Evolutionary conservation across 1,140 invertebrate species (phyloP), one percentile per base, ranked within the genome.

Genomic region (Calliopsis andreniformis): DNA sequence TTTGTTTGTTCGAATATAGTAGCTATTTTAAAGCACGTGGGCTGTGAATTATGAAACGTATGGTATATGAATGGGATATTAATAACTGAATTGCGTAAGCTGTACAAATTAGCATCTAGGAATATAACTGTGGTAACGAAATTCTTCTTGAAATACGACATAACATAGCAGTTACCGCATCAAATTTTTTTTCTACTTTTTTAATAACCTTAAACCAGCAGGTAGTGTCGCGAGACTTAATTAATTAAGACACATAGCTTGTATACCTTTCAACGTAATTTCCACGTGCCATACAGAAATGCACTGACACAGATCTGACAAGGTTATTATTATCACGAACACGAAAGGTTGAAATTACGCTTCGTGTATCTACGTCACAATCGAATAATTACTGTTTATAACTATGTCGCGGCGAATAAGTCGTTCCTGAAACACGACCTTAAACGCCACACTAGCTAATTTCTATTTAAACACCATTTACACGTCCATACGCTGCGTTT

Each of bases 301-400:
- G n/a, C 49, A n/a, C 14, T 35, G 51, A 35, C 61, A n/a, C 30
- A 16, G 39, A 66, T 73, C 70, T 23, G 62, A 73, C 70, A 73
- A 66, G 70, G 7, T 32, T 20, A 39, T 56, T 66, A 56, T 66
- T 45, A 66, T 3, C 61, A 73, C 59, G 61, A 66, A 66, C 70
- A 35, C 39, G 32, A 45, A 66, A 55, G 49, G 47, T 28, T 32
- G 42, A 45, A 73, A 73, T 66, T 73, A 39, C n/a, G n/a, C 35
- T 12, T 18, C 14, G 61, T 43, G 8, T 73, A 73, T 73, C 70
- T 73, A 45, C 61, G 12, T 53, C 35, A 32, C 10, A 73, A 73
- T 73, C 70, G 39, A 66, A 39, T 73, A 73, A 73, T 66, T 42
- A 28, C 70, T 30, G 61, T 66, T 73, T 53, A 45, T 53, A 25